A percentile compares a stretch with the other conserved stretches of the same genome.
Evolutionary conservation across 2,113 vertebrate species (phyloP).

Genomic region (Corvus hawaiiensis): DNA sequence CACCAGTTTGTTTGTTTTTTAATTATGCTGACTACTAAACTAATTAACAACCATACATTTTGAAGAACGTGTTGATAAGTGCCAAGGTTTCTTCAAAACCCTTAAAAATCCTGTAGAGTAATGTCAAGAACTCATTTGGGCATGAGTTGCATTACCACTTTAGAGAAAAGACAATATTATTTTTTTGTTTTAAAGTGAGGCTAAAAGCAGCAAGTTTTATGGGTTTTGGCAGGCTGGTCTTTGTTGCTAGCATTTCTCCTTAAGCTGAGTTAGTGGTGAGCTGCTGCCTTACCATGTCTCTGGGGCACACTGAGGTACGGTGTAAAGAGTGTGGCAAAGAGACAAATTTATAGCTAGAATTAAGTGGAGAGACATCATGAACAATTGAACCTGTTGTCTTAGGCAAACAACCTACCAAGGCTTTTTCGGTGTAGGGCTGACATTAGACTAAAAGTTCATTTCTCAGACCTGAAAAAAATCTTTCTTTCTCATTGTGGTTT

Average conservation of each 20-base stretch:
- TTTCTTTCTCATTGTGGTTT: constrained; percentile 22
- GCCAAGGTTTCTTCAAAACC: constrained; percentile 3
- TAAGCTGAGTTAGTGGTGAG: background rate
- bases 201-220: constrained; percentile 38
- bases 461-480: constrained; percentile 31
- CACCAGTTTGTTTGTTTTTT: background rate
- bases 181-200: constrained; percentile 29
- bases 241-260: background rate
- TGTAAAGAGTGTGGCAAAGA: background rate
- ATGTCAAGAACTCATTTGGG: constrained; percentile 11
- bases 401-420: constrained; percentile 34
- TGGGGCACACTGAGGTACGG: background rate
- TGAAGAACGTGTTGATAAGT: background rate
- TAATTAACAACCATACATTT: background rate
- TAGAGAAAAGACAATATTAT: constrained; percentile 39
- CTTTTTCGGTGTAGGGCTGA: background rate
- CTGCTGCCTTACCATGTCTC: background rate
- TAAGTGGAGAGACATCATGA: background rate
- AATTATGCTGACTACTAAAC: background rate
- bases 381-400: constrained; percentile 24
- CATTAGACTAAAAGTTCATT: background rate
- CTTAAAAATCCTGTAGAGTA: background rate
- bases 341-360: constrained; percentile 12
- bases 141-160: constrained; percentile 22
- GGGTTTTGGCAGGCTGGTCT: constrained; percentile 8